Evolutionary conservation across 2,888 invertebrate genomes (phyloP), one percentile per base, ranked within the genome.

Genomic region (Drosophila koepferae): DNA sequence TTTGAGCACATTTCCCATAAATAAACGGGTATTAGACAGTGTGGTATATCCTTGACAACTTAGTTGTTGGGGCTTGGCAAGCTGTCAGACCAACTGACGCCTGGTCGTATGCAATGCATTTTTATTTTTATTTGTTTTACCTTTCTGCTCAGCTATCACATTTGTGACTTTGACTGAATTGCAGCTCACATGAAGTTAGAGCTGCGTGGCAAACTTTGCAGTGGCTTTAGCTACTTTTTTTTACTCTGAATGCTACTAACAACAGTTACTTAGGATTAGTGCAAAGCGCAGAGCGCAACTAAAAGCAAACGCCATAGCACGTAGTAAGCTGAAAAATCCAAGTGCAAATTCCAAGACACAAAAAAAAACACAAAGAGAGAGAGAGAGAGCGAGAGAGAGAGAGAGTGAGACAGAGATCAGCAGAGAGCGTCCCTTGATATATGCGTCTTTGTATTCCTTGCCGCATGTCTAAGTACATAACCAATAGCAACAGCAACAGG

Each of bases 221-320:
- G 43, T 68, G 36, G 63, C 68, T 63, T 64, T 62, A 14, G 58
- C 38, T 46, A 20, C 49, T 56, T 56, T 73, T 73, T 20, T 38
- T 55, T 40, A 16, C 55, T 41, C n/a, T 49, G 41, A 62, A 48
- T 71, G 72, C 70, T 56, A 67, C 78, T 86, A 83, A 83, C 87
- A 89, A 86, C 79, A 83, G 81, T 85, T 85, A 85, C 84, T 89
- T 86, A 83, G 89, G 77, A 89, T 89, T 85, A 84, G 78, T 71
- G 60, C 48, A 67, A 40, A 23, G 80, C 67, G 78, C 72, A 73
- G 54, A 80, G 73, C 81, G 72, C 78, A 81, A 75, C 89, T 75
- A 78, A 88, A 86, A 84, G 89, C 86, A 89, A 89, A 89, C 73
- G 86, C 84, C 86, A 72, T 48, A 68, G 74, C 86, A 84, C 84